Conservation (phyloP, 1,140 invertebrate species). For the Riptortus pedestris region DNA sequence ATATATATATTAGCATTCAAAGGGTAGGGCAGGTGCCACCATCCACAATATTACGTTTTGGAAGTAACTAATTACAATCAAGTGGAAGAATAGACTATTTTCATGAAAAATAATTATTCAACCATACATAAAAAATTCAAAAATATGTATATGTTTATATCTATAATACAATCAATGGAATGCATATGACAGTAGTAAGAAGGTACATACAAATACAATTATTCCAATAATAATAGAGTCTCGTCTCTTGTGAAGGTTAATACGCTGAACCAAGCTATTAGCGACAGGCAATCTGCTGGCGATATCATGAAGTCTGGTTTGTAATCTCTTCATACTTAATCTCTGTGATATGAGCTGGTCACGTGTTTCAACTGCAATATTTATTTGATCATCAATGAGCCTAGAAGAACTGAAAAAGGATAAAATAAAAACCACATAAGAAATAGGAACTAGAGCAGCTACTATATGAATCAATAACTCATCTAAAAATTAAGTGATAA, state of each 20-base stretch:
- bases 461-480: background rate
- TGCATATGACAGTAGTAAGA: slow-evolving; percentile 72
- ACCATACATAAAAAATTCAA: too few relatives aligned
- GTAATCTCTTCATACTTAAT: slow-evolving; percentile 76
- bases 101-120: too few relatives aligned
- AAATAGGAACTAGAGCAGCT: background rate
- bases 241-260: slow-evolving; percentile 81
- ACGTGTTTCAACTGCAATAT: slow-evolving; percentile 88
- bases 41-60: too few relatives aligned
- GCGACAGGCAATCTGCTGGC: slow-evolving; percentile 80
- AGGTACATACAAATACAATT: slow-evolving; percentile 75
- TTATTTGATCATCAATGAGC: slow-evolving; percentile 91
- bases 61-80: too few relatives aligned
- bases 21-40: too few relatives aligned
- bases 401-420: slow-evolving; percentile 68
- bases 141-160: too few relatives aligned
- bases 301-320: slow-evolving; percentile 85
- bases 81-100: too few relatives aligned
- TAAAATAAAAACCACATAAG: slow-evolving; percentile 22
- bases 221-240: slow-evolving; percentile 83
- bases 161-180: too few relatives aligned
- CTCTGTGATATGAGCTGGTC: slow-evolving; percentile 83
- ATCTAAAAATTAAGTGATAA: background rate
- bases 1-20: too few relatives aligned
- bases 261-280: slow-evolving; percentile 83